Evolutionary conservation across 1,140 invertebrate genomes (phyloP).

Genomic region (Drosophila rhopaloa): DNA sequence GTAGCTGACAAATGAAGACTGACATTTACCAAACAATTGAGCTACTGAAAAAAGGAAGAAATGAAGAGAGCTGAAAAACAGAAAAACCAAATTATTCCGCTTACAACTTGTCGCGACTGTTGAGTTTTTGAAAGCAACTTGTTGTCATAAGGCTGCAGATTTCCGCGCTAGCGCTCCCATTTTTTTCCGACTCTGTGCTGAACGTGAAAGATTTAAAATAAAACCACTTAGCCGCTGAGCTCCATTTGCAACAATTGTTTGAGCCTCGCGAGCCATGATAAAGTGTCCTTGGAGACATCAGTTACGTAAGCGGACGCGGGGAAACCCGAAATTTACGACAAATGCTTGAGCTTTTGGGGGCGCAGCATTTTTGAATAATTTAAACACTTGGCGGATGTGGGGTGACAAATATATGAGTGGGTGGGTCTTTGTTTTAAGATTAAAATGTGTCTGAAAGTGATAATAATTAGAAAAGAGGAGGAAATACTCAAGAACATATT

Average conservation of each 20-base stretch:
- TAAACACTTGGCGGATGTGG: constrained; percentile 12
- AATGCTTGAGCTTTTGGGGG: constrained; percentile 4
- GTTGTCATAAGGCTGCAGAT: constrained; percentile 68
- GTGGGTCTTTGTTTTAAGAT: neutral
- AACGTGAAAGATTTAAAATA: constrained; percentile 83
- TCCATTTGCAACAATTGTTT: constrained; percentile 73
- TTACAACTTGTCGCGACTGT: constrained; percentile 75
- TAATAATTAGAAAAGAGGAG: neutral
- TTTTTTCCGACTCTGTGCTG: constrained; percentile 19
- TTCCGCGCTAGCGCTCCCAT: constrained; percentile 1
- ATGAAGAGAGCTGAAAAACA: constrained; percentile 50
- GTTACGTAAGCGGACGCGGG: neutral
- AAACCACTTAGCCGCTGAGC: constrained; percentile 78
- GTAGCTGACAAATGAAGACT: constrained; percentile 83
- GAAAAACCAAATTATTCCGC: constrained; percentile 61
- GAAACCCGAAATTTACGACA: constrained; percentile 23
- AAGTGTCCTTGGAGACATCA: constrained; percentile 58
- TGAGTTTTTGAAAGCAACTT: constrained; percentile 81
- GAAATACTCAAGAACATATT: no score
- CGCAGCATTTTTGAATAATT: constrained; percentile 29
- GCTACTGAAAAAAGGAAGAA: constrained; percentile 20
- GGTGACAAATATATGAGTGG: constrained; percentile 10
- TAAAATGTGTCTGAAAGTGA: neutral
- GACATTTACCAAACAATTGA: constrained; percentile 82
- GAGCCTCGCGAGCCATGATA: constrained; percentile 60